These are phyloP conservation scores for Tetragnatha versicolor DNA, from an alignment of 1,140 invertebrate genomes.

Conservation along the genomic window DNA sequence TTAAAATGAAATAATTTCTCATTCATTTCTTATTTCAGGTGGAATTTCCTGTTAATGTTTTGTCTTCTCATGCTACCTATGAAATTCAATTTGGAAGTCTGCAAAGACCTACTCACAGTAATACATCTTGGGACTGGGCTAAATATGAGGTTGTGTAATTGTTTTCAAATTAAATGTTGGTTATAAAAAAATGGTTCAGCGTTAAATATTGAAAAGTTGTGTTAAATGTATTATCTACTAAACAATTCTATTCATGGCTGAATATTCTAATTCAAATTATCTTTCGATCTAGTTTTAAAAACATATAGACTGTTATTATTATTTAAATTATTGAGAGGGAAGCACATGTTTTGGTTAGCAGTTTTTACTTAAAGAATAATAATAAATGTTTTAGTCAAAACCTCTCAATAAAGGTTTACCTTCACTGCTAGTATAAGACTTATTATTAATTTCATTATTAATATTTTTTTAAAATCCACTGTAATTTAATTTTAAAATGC, in stretches of 20 bases:
- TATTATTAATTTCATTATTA: not conserved
- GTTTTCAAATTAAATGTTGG: not conserved
- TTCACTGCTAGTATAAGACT: too few relatives aligned
- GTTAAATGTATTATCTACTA: too few relatives aligned
- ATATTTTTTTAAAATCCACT: not conserved
- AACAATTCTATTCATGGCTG: too few relatives aligned
- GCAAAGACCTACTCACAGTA: constrained; percentile 67
- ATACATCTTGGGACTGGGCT: constrained; percentile 70
- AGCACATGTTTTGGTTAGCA: too few relatives aligned
- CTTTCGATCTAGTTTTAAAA: too few relatives aligned
- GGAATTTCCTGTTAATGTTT: constrained; percentile 66
- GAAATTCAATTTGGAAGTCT: constrained; percentile 69
- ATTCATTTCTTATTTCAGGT: constrained; percentile 58
- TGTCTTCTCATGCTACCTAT: constrained; percentile 64
- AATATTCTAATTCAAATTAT: too few relatives aligned
- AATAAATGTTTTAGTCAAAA: too few relatives aligned
- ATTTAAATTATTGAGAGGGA: too few relatives aligned
- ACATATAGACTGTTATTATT: too few relatives aligned
- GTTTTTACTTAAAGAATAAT: too few relatives aligned
- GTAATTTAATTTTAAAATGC: not conserved
- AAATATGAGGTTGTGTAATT: constrained; percentile 66
- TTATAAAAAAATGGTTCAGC: not conserved
- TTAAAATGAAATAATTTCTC: not conserved
- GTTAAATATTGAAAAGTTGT: too few relatives aligned
- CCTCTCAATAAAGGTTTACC: too few relatives aligned